Evolutionary conservation across 2,797 vertebrate species (phyloP).

Genomic region (Cetoscarus ocellatus): DNA sequence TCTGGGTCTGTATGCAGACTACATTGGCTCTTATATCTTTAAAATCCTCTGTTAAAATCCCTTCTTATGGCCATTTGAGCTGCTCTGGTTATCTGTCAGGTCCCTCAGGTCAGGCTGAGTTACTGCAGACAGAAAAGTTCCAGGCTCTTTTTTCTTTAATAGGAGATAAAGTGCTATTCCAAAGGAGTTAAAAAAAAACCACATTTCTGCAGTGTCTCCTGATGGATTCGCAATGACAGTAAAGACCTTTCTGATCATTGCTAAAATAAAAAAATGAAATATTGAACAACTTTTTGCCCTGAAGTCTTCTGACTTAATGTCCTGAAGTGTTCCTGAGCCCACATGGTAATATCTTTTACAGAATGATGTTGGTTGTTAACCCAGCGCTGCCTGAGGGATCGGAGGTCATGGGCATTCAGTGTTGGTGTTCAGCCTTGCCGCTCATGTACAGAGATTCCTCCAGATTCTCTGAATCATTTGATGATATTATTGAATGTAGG

Average conservation of each 20-base stretch:
- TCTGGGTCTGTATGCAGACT: constrained; percentile 47
- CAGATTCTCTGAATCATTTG: too few relatives aligned
- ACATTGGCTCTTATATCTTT: constrained; percentile 42
- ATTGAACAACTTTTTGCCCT: neutral
- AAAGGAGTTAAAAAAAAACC: constrained; percentile 3
- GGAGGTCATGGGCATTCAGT: too few relatives aligned
- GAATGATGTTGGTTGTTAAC: too few relatives aligned
- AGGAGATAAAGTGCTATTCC: constrained; percentile 1
- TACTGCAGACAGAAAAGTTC: constrained; percentile 34
- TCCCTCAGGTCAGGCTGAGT: constrained; percentile 35
- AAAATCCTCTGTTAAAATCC: constrained; percentile 39
- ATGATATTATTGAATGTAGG: too few relatives aligned
- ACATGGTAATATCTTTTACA: too few relatives aligned
- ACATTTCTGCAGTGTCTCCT: neutral
- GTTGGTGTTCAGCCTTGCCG: too few relatives aligned
- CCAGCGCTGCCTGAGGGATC: too few relatives aligned
- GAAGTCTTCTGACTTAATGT: neutral
- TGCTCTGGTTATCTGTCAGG: constrained; percentile 47
- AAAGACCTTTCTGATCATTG: neutral
- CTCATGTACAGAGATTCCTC: too few relatives aligned
- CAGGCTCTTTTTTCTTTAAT: neutral
- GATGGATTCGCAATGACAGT: constrained; percentile 2
- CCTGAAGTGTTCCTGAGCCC: too few relatives aligned
- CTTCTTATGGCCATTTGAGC: constrained; percentile 45
- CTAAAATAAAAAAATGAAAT: neutral